phyloP scores from a whole-genome alignment of 2,797 vertebrate species.

The Distichodus sexfasciatus region DNA sequence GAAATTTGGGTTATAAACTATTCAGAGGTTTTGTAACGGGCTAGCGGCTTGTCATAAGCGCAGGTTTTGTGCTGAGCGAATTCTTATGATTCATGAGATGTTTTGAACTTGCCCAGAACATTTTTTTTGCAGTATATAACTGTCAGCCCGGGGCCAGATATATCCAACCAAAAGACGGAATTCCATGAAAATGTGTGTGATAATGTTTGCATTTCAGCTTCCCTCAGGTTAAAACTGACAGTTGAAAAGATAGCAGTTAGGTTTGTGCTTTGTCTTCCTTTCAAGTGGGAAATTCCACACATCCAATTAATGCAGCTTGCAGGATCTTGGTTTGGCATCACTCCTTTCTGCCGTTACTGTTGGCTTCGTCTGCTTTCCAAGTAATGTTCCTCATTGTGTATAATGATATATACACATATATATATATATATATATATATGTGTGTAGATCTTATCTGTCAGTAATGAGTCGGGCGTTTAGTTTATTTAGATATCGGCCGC shows the following conservation, averaged over 20 bases:
- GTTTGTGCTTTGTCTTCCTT: conserved; percentile 12
- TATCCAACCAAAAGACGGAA: conserved; percentile 28
- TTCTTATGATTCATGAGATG: conserved; percentile 15
- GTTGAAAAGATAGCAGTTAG: conserved; percentile 38
- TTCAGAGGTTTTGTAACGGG: background rate
- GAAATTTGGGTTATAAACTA: background rate
- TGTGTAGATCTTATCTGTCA: no score
- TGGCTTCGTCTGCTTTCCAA: no score
- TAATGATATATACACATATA: no score
- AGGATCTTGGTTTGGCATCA: conserved; percentile 7
- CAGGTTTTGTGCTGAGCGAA: conserved; percentile 21
- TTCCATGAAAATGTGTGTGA: conserved; percentile 20
- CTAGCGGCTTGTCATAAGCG: background rate
- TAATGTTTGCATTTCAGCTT: conserved; percentile 38
- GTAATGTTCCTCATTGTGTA: no score
- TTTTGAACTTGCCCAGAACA: background rate
- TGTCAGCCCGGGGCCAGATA: conserved; percentile 11
- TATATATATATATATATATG: no score
- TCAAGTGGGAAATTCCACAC: conserved; percentile 35
- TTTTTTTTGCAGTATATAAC: conserved; percentile 32
- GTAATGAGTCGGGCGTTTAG: no score
- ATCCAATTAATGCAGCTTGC: conserved; percentile 13
- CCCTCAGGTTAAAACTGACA: conserved; percentile 39
- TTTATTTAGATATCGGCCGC: no score
- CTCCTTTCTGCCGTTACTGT: background rate